These are phyloP conservation scores for Plagodis pulveraria DNA, from an alignment of 2,888 invertebrate genomes.

Conservation along the genomic window DNA sequence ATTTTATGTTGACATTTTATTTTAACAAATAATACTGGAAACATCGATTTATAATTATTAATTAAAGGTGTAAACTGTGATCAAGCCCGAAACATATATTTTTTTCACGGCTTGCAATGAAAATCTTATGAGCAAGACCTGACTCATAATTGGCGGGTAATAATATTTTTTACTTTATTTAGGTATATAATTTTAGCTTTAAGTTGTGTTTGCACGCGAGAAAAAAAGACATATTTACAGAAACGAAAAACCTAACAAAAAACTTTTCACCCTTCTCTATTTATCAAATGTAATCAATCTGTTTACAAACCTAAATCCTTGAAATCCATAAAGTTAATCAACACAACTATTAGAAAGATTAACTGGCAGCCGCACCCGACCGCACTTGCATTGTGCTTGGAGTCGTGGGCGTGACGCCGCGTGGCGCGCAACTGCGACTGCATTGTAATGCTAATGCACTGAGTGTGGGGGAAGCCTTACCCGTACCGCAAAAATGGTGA, in stretches of 20 bases:
- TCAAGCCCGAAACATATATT: no score
- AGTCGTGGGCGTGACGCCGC: slow-evolving; percentile 21
- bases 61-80: no score
- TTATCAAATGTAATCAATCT: slow-evolving; percentile 25
- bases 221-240: no score
- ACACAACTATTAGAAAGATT: slow-evolving; percentile 25
- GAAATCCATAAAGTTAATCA: slow-evolving; percentile 17
- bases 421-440: slow-evolving; percentile 27
- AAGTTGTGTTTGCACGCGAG: no score
- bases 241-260: neutral
- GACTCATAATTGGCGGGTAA: neutral
- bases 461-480: slow-evolving; percentile 20
- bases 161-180: neutral
- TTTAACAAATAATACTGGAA: no score
- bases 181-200: no score
- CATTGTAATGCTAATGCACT: slow-evolving; percentile 46
- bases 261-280: slow-evolving; percentile 10
- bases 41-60: no score
- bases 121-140: no score
- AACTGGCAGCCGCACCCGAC: slow-evolving; percentile 14
- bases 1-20: no score
- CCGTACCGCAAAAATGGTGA: slow-evolving; percentile 13
- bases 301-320: slow-evolving; percentile 17
- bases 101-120: no score
- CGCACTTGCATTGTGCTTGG: slow-evolving; percentile 10